A percentile compares a stretch with the other conserved stretches of the same genome.
phyloP scores from a whole-genome alignment of 2,888 invertebrate genomes.

The Lamellibrachia satsuma region DNA sequence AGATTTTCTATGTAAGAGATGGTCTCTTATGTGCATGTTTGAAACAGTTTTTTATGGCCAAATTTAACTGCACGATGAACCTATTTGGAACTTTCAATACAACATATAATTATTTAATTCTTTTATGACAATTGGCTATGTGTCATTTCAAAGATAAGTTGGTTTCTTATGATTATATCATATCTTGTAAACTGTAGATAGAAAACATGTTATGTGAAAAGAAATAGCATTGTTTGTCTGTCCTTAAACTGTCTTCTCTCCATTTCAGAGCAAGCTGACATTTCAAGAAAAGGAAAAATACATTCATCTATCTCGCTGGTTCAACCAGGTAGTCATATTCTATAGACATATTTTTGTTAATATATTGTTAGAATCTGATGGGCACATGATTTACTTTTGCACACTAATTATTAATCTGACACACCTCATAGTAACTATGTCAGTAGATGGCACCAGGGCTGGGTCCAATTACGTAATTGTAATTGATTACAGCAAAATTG shows the following conservation, averaged over 20 bases:
- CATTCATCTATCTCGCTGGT: slow-evolving; percentile 58
- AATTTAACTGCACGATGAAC: neutral
- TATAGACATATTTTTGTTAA: neutral
- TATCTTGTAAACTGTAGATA: neutral
- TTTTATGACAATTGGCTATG: neutral
- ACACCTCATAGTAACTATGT: too few species aligned
- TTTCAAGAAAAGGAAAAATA: slow-evolving; percentile 58
- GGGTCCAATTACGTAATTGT: too few species aligned
- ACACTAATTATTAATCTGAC: too few species aligned
- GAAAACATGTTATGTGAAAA: neutral
- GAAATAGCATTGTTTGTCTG: neutral
- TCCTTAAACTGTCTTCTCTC: slow-evolving; percentile 23
- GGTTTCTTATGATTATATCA: neutral
- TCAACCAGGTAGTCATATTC: slow-evolving; percentile 51
- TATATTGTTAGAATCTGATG: too few species aligned
- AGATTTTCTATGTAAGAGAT: too few species aligned
- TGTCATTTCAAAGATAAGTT: neutral
- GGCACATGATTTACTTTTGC: too few species aligned
- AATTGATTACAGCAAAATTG: too few species aligned
- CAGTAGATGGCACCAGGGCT: too few species aligned
- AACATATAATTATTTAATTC: neutral
- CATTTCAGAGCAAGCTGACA: slow-evolving; percentile 50
- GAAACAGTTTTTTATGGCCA: neutral
- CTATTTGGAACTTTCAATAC: neutral
- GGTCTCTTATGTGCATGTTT: too few species aligned